Percentiles rank a stretch among this genome's conserved stretches.
phyloP scores from a whole-genome alignment of 2,888 invertebrate genomes.

The Phymatocera aterrima region DNA sequence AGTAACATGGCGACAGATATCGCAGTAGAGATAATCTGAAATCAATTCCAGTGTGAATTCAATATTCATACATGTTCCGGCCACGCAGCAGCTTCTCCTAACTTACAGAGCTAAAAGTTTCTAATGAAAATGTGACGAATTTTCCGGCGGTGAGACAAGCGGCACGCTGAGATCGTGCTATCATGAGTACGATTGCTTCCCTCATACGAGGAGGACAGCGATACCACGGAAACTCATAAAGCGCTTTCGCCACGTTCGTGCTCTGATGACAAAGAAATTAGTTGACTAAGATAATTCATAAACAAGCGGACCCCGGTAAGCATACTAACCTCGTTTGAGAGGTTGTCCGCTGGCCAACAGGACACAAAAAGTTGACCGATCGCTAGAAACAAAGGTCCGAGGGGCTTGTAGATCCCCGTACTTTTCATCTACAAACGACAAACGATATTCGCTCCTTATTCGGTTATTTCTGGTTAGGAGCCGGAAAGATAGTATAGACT shows the following conservation, averaged over 20 bases:
- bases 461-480: no score
- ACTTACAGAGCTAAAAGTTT: slow-evolving; percentile 53
- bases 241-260: slow-evolving; percentile 49
- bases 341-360: slow-evolving; percentile 60
- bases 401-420: no score
- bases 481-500: no score
- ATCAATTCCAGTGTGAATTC: not conserved
- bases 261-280: slow-evolving; percentile 52
- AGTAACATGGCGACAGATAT: not conserved
- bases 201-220: slow-evolving; percentile 43
- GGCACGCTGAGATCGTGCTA: slow-evolving; percentile 56
- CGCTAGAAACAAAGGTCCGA: not conserved
- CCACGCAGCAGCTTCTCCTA: not conserved
- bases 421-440: no score
- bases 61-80: not conserved
- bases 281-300: not conserved
- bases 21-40: slow-evolving; percentile 2
- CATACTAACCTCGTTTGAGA: slow-evolving; percentile 52
- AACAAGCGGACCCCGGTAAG: not conserved
- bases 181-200: slow-evolving; percentile 51
- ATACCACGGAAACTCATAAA: slow-evolving; percentile 57
- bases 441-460: no score
- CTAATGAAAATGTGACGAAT: slow-evolving; percentile 57
- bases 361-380: slow-evolving; percentile 54
- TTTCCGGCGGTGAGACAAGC: slow-evolving; percentile 59